These are phyloP conservation scores for Rhynchotus rufescens DNA, from an alignment of 2,797 vertebrate genomes.

Conservation along the genomic window DNA sequence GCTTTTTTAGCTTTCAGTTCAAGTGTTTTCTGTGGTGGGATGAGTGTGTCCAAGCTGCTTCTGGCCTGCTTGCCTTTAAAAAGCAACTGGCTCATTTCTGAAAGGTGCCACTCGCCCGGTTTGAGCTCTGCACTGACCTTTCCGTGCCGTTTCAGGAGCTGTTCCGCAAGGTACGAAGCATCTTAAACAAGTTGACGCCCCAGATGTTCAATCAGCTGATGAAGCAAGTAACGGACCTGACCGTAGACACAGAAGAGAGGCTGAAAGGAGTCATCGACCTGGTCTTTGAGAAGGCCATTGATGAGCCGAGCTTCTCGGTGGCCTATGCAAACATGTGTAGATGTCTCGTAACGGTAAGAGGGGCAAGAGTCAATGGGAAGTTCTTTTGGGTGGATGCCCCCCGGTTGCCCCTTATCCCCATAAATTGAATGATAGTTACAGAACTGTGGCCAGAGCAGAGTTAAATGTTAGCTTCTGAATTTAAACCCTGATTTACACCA, in stretches of 20 bases:
- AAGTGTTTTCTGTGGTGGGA: neutral
- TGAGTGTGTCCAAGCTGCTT: neutral
- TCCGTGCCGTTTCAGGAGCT: constrained; percentile 82
- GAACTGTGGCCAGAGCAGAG: neutral
- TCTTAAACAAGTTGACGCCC: constrained; percentile 97
- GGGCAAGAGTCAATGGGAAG: neutral
- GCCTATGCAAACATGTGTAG: constrained; percentile 98
- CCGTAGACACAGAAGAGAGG: constrained; percentile 95
- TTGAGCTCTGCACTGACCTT: neutral
- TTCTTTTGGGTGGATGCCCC: neutral
- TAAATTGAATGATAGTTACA: neutral
- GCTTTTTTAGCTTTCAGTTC: neutral
- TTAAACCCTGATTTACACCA: neutral
- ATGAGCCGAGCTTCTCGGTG: constrained; percentile 96
- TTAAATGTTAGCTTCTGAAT: fast-evolving
- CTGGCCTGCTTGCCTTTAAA: neutral
- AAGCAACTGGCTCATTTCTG: neutral
- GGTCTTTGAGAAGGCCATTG: constrained; percentile 97
- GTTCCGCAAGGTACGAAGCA: constrained; percentile 96
- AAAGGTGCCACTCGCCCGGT: no score
- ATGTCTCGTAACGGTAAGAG: constrained; percentile 92
- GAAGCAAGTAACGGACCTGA: constrained; percentile 97
- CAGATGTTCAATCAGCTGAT: constrained; percentile 98
- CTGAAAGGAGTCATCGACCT: constrained; percentile 98
- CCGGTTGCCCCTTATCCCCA: constrained; percentile 8